Evolutionary conservation across 2,888 invertebrate species (phyloP).

Genomic region (Aethes cnicana): DNA sequence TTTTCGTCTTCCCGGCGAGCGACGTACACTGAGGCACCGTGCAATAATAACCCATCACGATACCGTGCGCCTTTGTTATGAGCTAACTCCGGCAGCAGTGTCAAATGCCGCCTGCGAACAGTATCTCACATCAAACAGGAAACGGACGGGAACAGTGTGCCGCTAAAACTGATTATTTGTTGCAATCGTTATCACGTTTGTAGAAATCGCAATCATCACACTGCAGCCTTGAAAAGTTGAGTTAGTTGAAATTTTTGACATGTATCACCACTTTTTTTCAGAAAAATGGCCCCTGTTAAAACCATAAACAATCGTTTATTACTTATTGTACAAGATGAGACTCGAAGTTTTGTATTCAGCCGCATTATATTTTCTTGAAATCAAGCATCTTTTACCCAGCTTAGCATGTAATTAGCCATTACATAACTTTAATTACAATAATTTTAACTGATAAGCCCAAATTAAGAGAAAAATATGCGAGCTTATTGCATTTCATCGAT

Average conservation of each 20-base stretch:
- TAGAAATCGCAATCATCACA: conserved; percentile 78
- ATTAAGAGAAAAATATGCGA: too few species aligned
- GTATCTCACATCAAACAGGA: conserved; percentile 39
- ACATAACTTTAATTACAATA: too few species aligned
- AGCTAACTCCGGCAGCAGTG: conserved; percentile 34
- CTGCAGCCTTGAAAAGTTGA: conserved; percentile 41
- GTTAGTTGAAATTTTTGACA: conserved; percentile 76
- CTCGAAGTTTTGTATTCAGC: conserved; percentile 3
- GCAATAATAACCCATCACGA: conserved; percentile 79
- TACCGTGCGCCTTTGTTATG: conserved; percentile 51
- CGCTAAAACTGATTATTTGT: conserved; percentile 56
- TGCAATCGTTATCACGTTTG: conserved; percentile 73
- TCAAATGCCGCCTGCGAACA: conserved; percentile 33
- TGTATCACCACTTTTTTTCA: conserved; percentile 70
- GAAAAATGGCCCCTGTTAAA: conserved; percentile 47
- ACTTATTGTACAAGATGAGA: conserved; percentile 33
- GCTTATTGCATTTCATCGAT: not conserved
- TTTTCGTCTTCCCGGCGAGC: conserved; percentile 80
- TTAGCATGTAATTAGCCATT: too few species aligned
- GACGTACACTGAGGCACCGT: conserved; percentile 80
- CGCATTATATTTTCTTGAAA: not conserved
- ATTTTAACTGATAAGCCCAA: too few species aligned
- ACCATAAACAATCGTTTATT: conserved; percentile 46
- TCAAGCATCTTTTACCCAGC: too few species aligned
- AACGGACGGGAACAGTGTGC: conserved; percentile 33